Conservation (phyloP, 1,140 invertebrate species). For the Eubasilissa regina region DNA sequence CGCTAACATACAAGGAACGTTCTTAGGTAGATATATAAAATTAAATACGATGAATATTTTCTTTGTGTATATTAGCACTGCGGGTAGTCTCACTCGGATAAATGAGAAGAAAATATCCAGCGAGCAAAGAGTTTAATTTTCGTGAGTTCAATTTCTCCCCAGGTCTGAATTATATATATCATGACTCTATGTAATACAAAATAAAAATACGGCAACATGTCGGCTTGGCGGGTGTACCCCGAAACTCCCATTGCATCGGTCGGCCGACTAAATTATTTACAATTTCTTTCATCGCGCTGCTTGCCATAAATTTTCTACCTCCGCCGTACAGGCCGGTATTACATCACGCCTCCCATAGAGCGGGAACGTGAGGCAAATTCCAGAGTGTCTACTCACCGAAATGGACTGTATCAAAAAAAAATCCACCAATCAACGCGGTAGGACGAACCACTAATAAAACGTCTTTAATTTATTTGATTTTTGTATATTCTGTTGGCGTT, state of each 20-base stretch:
- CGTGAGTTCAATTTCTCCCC: too few relatives aligned
- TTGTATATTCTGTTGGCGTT: slow-evolving; percentile 51
- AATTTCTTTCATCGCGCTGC: slow-evolving; percentile 60
- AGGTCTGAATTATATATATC: neutral
- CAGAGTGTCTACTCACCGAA: slow-evolving; percentile 39
- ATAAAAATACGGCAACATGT: slow-evolving; percentile 30
- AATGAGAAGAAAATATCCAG: too few relatives aligned
- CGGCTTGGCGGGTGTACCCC: slow-evolving; percentile 12
- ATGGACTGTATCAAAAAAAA: slow-evolving; percentile 41
- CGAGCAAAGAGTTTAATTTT: too few relatives aligned
- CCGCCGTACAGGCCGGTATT: slow-evolving; percentile 50
- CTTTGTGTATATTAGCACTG: too few relatives aligned
- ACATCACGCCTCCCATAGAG: slow-evolving; percentile 58
- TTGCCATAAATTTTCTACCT: slow-evolving; percentile 57
- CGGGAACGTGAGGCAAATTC: slow-evolving; percentile 54
- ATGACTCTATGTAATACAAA: slow-evolving; percentile 25
- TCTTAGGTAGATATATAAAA: too few relatives aligned
- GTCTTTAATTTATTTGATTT: slow-evolving; percentile 57
- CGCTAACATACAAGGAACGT: too few relatives aligned
- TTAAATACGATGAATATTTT: too few relatives aligned
- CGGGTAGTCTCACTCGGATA: too few relatives aligned
- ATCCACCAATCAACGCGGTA: slow-evolving; percentile 34
- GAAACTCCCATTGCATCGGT: slow-evolving; percentile 28
- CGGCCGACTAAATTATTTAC: slow-evolving; percentile 60
- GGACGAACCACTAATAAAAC: slow-evolving; percentile 51